These are phyloP conservation scores for Carettochelys insculpta DNA, from an alignment of 2,113 vertebrate genomes.

Conservation along the genomic window DNA sequence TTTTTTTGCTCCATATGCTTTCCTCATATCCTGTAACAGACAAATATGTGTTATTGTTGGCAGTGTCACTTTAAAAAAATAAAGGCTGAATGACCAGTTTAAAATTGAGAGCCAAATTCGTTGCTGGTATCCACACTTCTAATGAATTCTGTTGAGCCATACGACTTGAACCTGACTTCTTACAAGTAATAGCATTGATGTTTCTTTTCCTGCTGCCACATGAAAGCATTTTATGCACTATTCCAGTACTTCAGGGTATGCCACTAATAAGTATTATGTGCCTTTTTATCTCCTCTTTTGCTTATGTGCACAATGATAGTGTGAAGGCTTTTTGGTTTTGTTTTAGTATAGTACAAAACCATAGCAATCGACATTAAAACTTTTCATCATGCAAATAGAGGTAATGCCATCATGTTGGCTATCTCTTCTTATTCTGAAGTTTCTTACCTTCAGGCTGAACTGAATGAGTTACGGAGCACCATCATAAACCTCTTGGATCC, in stretches of 20 bases:
- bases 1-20: too few species aligned
- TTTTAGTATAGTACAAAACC: too few species aligned
- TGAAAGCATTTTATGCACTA: not conserved
- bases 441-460: conserved; percentile 83
- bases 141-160: not conserved
- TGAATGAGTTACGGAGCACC: conserved; percentile 90
- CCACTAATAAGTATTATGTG: not conserved
- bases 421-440: not conserved
- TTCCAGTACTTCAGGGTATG: not conserved
- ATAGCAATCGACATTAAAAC: not conserved
- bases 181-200: not conserved
- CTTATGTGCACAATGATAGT: not conserved
- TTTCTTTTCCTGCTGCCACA: not conserved
- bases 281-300: not conserved
- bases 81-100: not conserved
- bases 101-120: not conserved
- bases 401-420: not conserved
- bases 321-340: not conserved
- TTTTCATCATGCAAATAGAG: not conserved
- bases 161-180: not conserved
- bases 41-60: not conserved
- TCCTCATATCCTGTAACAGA: too few species aligned
- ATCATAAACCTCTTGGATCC: conserved; percentile 94
- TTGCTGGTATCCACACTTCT: not conserved
- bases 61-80: not conserved